Conservation (phyloP, 2,888 invertebrate species). For the Heliconius erato region DNA sequence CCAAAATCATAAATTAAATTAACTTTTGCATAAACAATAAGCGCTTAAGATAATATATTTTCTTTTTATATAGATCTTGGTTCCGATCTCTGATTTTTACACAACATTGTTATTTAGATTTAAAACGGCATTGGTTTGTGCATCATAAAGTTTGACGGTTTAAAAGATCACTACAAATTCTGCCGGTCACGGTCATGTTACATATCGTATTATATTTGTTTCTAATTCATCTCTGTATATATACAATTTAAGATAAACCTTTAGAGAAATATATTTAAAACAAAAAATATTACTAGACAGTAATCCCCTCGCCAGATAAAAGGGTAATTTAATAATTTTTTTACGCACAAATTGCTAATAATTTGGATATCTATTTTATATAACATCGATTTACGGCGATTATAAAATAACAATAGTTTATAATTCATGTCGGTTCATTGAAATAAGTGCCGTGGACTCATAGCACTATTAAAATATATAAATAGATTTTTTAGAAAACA, state of each 20-base stretch:
- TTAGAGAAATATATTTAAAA: background rate
- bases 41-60: background rate
- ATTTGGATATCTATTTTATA: too few species aligned
- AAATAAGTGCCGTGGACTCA: too few species aligned
- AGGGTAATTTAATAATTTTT: too few species aligned
- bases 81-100: background rate
- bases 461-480: too few species aligned
- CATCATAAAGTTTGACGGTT: constrained; percentile 18
- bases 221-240: background rate
- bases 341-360: too few species aligned
- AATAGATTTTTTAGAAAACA: too few species aligned
- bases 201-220: background rate
- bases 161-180: background rate
- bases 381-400: too few species aligned
- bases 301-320: too few species aligned
- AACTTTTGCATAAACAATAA: background rate
- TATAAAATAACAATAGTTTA: too few species aligned
- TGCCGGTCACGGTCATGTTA: background rate
- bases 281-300: too few species aligned
- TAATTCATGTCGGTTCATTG: too few species aligned
- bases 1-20: background rate
- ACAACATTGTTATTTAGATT: constrained; percentile 8
- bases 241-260: background rate
- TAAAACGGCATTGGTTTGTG: constrained; percentile 18
- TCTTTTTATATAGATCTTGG: background rate